Conservation (phyloP, 2,797 vertebrate species). For the Rhabdophis nuchalis region DNA sequence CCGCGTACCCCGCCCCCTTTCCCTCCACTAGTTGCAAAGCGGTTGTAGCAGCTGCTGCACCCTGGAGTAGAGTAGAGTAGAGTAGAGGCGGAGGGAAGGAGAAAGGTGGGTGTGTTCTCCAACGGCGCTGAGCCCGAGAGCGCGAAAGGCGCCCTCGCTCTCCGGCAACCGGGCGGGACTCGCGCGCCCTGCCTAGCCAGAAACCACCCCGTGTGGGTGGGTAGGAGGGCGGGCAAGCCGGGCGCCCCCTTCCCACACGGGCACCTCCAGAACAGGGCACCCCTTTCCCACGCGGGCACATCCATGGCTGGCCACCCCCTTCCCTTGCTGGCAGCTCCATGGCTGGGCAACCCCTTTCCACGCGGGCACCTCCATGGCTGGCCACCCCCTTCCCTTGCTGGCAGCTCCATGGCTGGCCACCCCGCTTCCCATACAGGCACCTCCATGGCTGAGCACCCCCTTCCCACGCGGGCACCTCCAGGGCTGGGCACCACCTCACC, state of each 20-base stretch:
- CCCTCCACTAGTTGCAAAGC: not conserved
- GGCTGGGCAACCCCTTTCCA: not conserved
- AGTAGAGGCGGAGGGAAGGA: not conserved
- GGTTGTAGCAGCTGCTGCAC: not conserved
- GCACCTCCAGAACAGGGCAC: no score
- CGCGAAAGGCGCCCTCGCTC: not conserved
- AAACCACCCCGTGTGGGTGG: not conserved
- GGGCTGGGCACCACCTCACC: not conserved
- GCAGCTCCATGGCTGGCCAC: no score
- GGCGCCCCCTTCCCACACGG: no score
- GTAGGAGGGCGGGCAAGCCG: not conserved
- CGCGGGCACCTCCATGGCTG: not conserved
- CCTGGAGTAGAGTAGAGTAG: no score
- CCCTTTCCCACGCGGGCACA: not conserved
- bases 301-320: not conserved
- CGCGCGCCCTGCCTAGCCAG: not conserved
- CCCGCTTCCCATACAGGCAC: not conserved
- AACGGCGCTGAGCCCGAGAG: not conserved
- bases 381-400: not conserved
- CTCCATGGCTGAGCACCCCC: not conserved
- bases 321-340: not conserved
- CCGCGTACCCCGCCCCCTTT: not conserved
- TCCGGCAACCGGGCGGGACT: not conserved
- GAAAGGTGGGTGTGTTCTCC: not conserved
- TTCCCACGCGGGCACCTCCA: not conserved